Evolutionary conservation across 2,797 vertebrate species (phyloP).

Genomic region (Peromyscus nudipes): DNA sequence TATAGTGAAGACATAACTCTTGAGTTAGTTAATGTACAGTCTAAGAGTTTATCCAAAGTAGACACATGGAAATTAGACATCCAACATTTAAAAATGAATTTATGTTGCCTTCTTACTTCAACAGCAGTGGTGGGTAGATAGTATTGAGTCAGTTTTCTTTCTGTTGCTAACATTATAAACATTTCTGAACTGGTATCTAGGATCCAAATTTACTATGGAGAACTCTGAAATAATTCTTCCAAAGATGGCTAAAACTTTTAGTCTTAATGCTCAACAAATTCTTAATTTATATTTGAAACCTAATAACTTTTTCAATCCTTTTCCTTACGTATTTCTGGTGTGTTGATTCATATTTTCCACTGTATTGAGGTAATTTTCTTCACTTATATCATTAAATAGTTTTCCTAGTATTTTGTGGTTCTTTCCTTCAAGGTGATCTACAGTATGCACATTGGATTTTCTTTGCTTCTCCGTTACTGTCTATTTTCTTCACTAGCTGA

Average conservation of each 20-base stretch:
- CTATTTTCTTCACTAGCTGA: background rate
- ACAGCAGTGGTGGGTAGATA: background rate
- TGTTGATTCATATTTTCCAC: background rate
- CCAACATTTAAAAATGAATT: background rate
- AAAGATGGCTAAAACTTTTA: background rate
- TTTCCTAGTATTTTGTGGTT: background rate
- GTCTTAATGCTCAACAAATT: background rate
- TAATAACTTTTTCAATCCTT: background rate
- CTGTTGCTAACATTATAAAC: background rate
- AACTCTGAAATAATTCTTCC: background rate
- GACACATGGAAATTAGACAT: background rate
- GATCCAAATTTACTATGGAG: background rate
- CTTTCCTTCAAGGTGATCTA: background rate
- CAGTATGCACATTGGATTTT: background rate
- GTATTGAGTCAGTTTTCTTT: background rate
- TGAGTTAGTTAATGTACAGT: background rate
- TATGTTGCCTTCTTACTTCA: background rate
- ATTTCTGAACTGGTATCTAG: background rate
- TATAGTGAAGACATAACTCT: background rate
- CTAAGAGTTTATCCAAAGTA: background rate
- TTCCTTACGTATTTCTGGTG: background rate
- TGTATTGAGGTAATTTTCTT: background rate
- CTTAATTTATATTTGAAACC: constrained; percentile 4
- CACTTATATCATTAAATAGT: background rate
- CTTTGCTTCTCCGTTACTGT: background rate